Evolutionary conservation across 2,888 invertebrate species (phyloP).

Genomic region (Ichneumon xanthorius): DNA sequence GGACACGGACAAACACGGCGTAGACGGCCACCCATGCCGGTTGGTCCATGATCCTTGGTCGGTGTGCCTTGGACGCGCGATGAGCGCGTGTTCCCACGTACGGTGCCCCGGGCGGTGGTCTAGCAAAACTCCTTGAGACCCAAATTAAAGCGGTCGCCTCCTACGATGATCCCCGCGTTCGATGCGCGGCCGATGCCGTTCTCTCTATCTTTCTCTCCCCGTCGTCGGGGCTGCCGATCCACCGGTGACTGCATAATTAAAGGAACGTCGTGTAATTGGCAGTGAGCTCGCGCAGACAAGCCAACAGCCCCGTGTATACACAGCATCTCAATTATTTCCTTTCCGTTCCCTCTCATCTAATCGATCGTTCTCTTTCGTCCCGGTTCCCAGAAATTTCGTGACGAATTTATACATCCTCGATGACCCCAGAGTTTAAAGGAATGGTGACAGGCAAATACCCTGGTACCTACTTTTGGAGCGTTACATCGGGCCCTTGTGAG

Average conservation of each 20-base stretch:
- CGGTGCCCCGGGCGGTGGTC: conserved; percentile 80
- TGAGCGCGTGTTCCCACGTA: conserved; percentile 81
- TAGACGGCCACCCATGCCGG: conserved; percentile 81
- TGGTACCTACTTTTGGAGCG: background rate
- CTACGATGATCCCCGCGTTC: conserved; percentile 75
- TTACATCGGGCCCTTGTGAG: too few relatives aligned
- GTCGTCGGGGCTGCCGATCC: conserved; percentile 72
- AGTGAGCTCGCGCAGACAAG: conserved; percentile 64
- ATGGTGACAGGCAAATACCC: background rate
- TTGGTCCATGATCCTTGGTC: conserved; percentile 66
- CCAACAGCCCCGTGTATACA: conserved; percentile 28
- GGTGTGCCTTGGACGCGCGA: conserved; percentile 60
- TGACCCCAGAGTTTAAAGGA: background rate
- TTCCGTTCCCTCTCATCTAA: conserved; percentile 19
- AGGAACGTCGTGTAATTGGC: conserved; percentile 82
- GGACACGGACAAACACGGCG: conserved; percentile 77
- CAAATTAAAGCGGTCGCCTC: conserved; percentile 82
- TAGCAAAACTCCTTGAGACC: conserved; percentile 80
- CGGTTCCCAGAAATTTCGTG: conserved; percentile 29
- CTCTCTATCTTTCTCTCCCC: conserved; percentile 58
- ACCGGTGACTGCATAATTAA: conserved; percentile 82
- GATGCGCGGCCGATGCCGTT: conserved; percentile 63
- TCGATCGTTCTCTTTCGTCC: conserved; percentile 31
- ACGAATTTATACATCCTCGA: conserved; percentile 32
- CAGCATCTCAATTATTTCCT: conserved; percentile 23